Conservation (phyloP, 2,113 vertebrate genomes). For the Ptyas mucosa region DNA sequence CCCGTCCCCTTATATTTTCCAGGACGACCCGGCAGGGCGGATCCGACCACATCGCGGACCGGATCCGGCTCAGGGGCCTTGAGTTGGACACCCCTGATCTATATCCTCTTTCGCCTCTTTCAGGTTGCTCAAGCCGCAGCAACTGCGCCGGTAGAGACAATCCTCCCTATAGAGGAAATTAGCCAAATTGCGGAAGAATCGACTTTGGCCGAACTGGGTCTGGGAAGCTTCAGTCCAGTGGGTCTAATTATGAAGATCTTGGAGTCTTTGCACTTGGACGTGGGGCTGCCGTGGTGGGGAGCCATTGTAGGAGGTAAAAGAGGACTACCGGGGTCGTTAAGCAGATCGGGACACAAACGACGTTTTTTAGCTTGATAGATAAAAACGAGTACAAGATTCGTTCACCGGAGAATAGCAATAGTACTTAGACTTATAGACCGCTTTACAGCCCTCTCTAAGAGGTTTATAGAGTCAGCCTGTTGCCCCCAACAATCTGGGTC, state of each 20-base stretch:
- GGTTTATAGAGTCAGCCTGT: too few species aligned
- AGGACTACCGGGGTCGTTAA: not conserved
- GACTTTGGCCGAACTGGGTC: constrained; percentile 76
- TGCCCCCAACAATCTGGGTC: too few species aligned
- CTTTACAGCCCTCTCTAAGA: too few species aligned
- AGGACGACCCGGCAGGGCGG: too few species aligned
- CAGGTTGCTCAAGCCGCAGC: constrained; percentile 53
- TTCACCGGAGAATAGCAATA: too few species aligned
- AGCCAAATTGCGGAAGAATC: constrained; percentile 65
- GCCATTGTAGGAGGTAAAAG: constrained; percentile 84
- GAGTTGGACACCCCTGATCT: too few species aligned
- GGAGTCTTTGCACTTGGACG: constrained; percentile 77
- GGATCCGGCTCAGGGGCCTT: too few species aligned
- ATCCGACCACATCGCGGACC: too few species aligned
- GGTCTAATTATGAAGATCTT: constrained; percentile 82
- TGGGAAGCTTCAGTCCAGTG: constrained; percentile 78
- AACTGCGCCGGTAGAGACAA: constrained; percentile 54
- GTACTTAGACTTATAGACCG: too few species aligned
- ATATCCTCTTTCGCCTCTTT: not conserved
- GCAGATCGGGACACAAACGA: not conserved
- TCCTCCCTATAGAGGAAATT: constrained; percentile 40
- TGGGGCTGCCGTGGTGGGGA: constrained; percentile 89
- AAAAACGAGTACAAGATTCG: too few species aligned
- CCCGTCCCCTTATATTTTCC: too few species aligned
- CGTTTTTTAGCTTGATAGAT: too few species aligned